Evolutionary conservation across 2,797 vertebrate species (phyloP).

Genomic region (Xiphorhynchus erythropygius): DNA sequence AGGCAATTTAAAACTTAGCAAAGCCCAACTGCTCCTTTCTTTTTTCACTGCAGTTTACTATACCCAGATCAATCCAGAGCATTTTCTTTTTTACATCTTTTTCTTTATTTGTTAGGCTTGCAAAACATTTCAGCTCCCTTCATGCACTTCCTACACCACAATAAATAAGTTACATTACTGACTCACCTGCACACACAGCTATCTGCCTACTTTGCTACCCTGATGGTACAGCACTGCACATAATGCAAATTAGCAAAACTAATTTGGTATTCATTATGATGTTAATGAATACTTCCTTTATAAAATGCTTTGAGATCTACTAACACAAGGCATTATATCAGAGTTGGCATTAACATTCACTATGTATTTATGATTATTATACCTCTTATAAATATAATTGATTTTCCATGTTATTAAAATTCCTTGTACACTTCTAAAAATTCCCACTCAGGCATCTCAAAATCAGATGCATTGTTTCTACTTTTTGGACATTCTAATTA

Average conservation of each 20-base stretch:
- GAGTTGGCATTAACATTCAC: constrained; percentile 6
- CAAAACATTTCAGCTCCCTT: constrained; percentile 3
- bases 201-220: background rate
- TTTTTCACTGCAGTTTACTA: background rate
- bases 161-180: background rate
- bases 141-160: background rate
- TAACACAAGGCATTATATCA: constrained; percentile 2
- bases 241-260: constrained; percentile 23
- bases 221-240: background rate
- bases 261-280: constrained; percentile 16
- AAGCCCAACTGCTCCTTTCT: background rate
- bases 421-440: constrained; percentile 13
- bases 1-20: constrained; percentile 37
- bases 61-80: background rate
- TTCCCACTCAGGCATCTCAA: background rate
- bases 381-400: constrained; percentile 39
- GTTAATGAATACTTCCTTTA: constrained; percentile 36
- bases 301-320: constrained; percentile 20
- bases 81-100: background rate
- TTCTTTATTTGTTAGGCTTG: background rate
- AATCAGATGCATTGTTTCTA: constrained; percentile 40
- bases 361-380: constrained; percentile 46
- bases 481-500: constrained; percentile 49
- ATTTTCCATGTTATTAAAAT: constrained; percentile 37
- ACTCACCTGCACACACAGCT: background rate